Evolutionary conservation across 2,797 vertebrate species (phyloP).

Genomic region (Pangasius macronema): DNA sequence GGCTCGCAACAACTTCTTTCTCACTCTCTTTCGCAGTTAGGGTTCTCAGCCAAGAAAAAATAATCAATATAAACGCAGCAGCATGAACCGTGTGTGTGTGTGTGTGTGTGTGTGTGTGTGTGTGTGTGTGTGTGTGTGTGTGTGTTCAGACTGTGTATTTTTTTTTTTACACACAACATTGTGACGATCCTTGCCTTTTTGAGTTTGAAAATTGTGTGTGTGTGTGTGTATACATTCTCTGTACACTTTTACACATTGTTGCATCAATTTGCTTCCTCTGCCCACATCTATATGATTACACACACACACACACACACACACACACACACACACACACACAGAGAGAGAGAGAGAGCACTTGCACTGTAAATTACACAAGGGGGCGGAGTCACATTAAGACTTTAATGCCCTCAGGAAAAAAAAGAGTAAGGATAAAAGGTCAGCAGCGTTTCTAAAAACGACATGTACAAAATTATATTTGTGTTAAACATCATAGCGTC

Average conservation of each 20-base stretch:
- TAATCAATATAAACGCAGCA: conserved; percentile 35
- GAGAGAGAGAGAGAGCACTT: not conserved
- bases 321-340: not conserved
- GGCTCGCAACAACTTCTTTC: conserved; percentile 2
- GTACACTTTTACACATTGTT: not conserved
- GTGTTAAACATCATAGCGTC: not conserved
- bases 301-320: no score
- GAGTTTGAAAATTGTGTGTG: not conserved
- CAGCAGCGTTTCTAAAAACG: not conserved
- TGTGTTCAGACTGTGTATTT: not conserved
- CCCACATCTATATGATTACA: not conserved
- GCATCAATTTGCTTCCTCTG: not conserved
- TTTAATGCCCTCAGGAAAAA: not conserved
- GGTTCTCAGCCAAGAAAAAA: conserved; percentile 24
- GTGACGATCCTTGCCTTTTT: not conserved
- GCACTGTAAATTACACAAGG: not conserved
- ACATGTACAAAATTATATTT: not conserved
- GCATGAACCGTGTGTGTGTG: conserved; percentile 24
- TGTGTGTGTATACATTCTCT: not conserved
- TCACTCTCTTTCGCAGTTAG: not conserved
- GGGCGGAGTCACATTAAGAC: conserved; percentile 5
- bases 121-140: conserved; percentile 12
- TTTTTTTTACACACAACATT: conserved; percentile 4
- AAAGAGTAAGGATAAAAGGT: not conserved
- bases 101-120: conserved; percentile 31